Base-by-base conservation (phyloP, 2,113 vertebrate species). In the Artemisiospiza belli region DNA sequence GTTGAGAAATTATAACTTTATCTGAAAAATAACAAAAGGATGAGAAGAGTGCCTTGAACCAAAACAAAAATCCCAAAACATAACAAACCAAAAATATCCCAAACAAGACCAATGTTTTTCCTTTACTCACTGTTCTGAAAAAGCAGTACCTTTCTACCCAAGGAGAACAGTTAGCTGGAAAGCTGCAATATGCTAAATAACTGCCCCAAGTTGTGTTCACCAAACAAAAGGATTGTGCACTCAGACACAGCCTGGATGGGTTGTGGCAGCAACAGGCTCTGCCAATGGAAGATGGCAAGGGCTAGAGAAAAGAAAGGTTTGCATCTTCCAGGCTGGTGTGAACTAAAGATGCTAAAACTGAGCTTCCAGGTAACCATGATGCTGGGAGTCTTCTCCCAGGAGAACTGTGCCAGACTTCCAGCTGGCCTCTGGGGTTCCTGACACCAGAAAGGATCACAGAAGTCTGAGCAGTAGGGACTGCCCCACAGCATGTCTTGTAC, bases 401-500 rank as follows among this genome's bases (percentile, higher is more conserved):
- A 79, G 55, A 84, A 20, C 46, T 0, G 0, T 66, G 52, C 16
- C 63, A 0, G 0, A 15, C 47, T 28, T 51, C 58, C 61, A 80
- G 63, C 13, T 80, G 52, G 35, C 49, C 58, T 47, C 37, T 52
- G 54, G 7, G 44, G 41, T 4, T 85, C 75, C 66, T 41, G 46
- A 27, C 33, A 46, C 66, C 23, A 46, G 35, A 22, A 69, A 68
- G 47, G 70, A 54, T 31, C 61, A 13, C 5, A 10, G 1, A 57
- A 52, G 31, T 47, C 35, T 0, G 0, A 59, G 89, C 44, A 73
- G 51, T 43, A 19, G 44, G 47, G 43, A 49, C 72, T 90, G 82
- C 75, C 83, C 79, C 2, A 2, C 3, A 4, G 35, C 74, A 59
- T 0, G 0, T 54, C 70, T 63, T 39, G 30, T 27, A 57, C 6